Evolutionary conservation across 2,113 vertebrate genomes (phyloP).

Genomic region (Ptyas mucosa): DNA sequence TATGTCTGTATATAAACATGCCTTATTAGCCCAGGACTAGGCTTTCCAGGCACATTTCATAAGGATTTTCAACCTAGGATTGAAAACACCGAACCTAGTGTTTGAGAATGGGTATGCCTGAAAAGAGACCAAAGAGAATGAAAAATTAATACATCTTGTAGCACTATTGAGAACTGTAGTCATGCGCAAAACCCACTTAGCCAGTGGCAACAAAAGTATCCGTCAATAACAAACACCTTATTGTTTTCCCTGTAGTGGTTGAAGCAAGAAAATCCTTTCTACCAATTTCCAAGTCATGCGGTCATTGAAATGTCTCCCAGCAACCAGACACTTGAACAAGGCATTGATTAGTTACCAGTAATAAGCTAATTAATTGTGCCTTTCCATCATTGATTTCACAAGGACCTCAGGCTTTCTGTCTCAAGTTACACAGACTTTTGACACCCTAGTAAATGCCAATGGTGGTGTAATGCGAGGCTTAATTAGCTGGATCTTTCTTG

Average conservation of each 20-base stretch:
- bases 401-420: slow-evolving; percentile 40
- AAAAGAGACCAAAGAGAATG: slow-evolving; percentile 52
- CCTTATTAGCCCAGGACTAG: slow-evolving; percentile 50
- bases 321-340: slow-evolving; percentile 28
- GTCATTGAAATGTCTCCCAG: slow-evolving; percentile 32
- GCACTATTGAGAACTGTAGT: slow-evolving; percentile 52
- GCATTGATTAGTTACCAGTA: slow-evolving; percentile 30
- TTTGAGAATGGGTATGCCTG: slow-evolving; percentile 40
- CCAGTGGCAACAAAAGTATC: slow-evolving; percentile 63
- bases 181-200: slow-evolving; percentile 62
- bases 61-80: slow-evolving; percentile 24
- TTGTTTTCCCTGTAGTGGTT: slow-evolving; percentile 52
- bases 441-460: neutral
- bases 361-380: neutral
- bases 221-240: slow-evolving; percentile 61
- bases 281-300: slow-evolving; percentile 54
- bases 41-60: slow-evolving; percentile 31
- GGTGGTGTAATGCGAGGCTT: slow-evolving; percentile 30
- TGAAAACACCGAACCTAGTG: slow-evolving; percentile 38
- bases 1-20: slow-evolving; percentile 31
- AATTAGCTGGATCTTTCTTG: slow-evolving; percentile 31
- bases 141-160: slow-evolving; percentile 62
- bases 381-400: slow-evolving; percentile 56
- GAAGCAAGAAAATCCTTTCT: slow-evolving; percentile 59
- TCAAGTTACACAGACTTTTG: slow-evolving; percentile 19